Base-by-base conservation (phyloP, 2,113 vertebrate species). In the Gnathonemus echidnorhynchus region DNA sequence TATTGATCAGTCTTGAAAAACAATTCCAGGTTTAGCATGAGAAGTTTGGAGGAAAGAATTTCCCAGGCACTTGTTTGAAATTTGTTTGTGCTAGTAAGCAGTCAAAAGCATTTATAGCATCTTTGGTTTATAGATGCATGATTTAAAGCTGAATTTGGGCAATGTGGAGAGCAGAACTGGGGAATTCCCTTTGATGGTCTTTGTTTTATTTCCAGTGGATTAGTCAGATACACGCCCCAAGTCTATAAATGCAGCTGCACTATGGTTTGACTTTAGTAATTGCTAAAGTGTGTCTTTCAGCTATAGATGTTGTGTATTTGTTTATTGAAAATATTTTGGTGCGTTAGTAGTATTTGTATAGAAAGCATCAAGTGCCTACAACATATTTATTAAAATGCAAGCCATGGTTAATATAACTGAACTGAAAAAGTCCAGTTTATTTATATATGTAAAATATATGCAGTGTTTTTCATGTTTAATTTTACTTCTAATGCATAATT, bases 121-220 rank as follows among this genome's bases (percentile, higher is more conserved):
- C 94, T 96, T 94, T 94, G 93, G 90, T 94, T 94, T 95, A 92
- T 95, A 53, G 93, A 95, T 94, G 92, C 91, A 92, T 88, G 86
- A 93, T 94, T 95, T 94, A 94, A 91, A 94, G 93, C 94, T 93
- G 91, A 95, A 94, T 94, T 92, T 91, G 90, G 89, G 90, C 91
- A 92, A 80, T 92, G 91, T 91, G 89, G 84, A 93, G 92, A 94
- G 91, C 90, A 92, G 70, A 89, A 91, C 91, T 84, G 49, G 90
- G 93, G 91, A 91, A 92, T 91, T 93, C 91, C 90, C 92, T 94
- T 93, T 89, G 92, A 91, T 91, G 92, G 91, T 93, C 92, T 88
- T 90, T 92, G 89, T 93, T 92, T 93, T 91, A 48, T 86, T 89
- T 89, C 90, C 87, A 91, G 90, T 93, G 90, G 90, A 93, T 91